Conservation (phyloP, 2,797 vertebrate genomes). For the Scleropages formosus region DNA sequence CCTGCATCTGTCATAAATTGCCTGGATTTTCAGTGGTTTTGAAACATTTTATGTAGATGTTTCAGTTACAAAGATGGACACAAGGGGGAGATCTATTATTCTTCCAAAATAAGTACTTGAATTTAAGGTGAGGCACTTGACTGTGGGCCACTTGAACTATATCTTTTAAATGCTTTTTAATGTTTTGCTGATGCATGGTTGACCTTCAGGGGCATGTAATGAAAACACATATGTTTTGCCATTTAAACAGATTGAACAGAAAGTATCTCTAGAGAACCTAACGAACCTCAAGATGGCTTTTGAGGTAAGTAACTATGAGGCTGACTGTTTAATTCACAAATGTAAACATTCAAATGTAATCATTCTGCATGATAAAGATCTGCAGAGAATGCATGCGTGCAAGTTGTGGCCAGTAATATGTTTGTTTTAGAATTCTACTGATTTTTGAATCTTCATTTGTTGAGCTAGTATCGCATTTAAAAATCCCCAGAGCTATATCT, state of each 20-base stretch:
- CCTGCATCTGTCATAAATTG: background rate
- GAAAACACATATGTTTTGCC: conserved; percentile 7
- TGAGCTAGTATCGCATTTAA: background rate
- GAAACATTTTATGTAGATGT: background rate
- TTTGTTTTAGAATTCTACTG: background rate
- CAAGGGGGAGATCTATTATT: conserved; percentile 12
- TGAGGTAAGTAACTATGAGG: conserved; percentile 56
- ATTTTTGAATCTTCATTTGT: background rate
- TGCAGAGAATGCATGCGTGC: background rate
- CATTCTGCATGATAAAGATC: background rate
- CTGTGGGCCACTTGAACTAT: background rate
- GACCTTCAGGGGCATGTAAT: background rate
- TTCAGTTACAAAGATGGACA: conserved; percentile 23
- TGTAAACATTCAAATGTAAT: background rate
- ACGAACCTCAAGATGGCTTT: conserved; percentile 65
- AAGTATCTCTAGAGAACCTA: conserved; percentile 64
- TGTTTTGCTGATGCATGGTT: background rate
- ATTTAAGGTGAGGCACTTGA: background rate
- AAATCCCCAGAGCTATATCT: background rate
- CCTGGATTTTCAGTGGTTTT: background rate
- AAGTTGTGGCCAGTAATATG: no score
- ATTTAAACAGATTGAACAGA: conserved; percentile 60
- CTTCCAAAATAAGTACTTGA: background rate
- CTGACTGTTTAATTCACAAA: background rate
- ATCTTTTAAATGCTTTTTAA: background rate